Conservation (phyloP, 2,888 invertebrate genomes). For the Silvanus unidentatus region DNA sequence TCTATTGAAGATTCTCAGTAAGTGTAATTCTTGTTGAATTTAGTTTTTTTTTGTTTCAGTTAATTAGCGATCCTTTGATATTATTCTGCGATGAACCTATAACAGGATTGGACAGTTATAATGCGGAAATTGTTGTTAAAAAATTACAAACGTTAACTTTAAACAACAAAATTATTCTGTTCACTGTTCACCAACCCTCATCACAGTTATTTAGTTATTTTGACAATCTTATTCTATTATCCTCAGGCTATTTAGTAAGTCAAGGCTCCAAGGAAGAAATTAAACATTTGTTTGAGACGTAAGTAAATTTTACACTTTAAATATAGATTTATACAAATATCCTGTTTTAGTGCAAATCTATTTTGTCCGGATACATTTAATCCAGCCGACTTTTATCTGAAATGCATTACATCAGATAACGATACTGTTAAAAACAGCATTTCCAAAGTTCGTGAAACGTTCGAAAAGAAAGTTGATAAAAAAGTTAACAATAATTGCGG, state of each 20-base stretch:
- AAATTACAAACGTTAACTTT: constrained; percentile 59
- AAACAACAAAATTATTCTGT: constrained; percentile 72
- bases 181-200: constrained; percentile 88
- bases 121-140: constrained; percentile 73
- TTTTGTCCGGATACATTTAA: constrained; percentile 72
- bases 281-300: constrained; percentile 41
- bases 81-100: constrained; percentile 93
- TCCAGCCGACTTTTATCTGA: constrained; percentile 79
- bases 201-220: constrained; percentile 80
- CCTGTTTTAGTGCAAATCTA: constrained; percentile 47
- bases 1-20: not conserved
- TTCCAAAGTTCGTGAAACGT: too few relatives aligned
- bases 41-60: constrained; percentile 50
- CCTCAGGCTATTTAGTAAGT: constrained; percentile 71
- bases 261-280: constrained; percentile 71
- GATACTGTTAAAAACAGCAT: not conserved
- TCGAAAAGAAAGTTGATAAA: too few relatives aligned
- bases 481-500: too few relatives aligned
- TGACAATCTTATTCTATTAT: constrained; percentile 70
- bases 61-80: constrained; percentile 81
- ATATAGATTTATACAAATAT: not conserved
- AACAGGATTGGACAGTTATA: constrained; percentile 85
- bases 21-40: too few relatives aligned
- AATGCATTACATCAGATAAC: constrained; percentile 50
- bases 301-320: constrained; percentile 5